phyloP scores from a whole-genome alignment of 2,797 vertebrate genomes.

The Strix occidentalis region DNA sequence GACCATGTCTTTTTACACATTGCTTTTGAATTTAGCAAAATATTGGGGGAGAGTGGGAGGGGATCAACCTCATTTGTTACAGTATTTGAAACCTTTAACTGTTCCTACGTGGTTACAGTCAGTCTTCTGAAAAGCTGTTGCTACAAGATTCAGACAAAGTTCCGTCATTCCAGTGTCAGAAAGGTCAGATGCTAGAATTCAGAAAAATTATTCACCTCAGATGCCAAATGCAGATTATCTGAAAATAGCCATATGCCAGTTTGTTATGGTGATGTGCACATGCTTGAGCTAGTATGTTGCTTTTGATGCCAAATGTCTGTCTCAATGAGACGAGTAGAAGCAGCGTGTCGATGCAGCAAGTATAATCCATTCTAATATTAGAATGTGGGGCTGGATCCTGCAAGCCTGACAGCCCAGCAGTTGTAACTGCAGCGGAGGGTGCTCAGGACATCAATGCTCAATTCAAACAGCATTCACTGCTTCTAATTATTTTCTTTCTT shows the following conservation, averaged over 20 bases:
- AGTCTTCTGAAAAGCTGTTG: neutral
- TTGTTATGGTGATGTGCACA: conserved; percentile 48
- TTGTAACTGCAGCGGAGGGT: neutral
- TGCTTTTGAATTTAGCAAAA: neutral
- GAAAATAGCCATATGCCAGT: conserved; percentile 43
- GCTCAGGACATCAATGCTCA: neutral
- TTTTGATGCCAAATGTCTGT: conserved; percentile 20
- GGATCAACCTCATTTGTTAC: neutral
- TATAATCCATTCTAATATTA: conserved; percentile 21
- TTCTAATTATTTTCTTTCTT: neutral
- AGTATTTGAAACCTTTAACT: neutral
- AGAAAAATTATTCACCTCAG: neutral
- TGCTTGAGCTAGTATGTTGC: conserved; percentile 18
- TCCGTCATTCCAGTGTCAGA: neutral
- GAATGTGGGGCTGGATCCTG: rapidly evolving
- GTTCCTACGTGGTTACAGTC: neutral
- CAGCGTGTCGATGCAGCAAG: neutral
- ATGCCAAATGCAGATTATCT: conserved; percentile 35
- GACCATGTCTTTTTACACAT: neutral
- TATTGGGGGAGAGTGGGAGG: neutral
- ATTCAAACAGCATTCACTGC: neutral
- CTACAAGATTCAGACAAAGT: neutral
- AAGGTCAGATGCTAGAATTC: conserved; percentile 9
- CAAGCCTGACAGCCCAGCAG: neutral
- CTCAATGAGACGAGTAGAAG: conserved; percentile 13